phyloP scores from a whole-genome alignment of 2,797 vertebrate genomes.

The Anniella stebbinsi region DNA sequence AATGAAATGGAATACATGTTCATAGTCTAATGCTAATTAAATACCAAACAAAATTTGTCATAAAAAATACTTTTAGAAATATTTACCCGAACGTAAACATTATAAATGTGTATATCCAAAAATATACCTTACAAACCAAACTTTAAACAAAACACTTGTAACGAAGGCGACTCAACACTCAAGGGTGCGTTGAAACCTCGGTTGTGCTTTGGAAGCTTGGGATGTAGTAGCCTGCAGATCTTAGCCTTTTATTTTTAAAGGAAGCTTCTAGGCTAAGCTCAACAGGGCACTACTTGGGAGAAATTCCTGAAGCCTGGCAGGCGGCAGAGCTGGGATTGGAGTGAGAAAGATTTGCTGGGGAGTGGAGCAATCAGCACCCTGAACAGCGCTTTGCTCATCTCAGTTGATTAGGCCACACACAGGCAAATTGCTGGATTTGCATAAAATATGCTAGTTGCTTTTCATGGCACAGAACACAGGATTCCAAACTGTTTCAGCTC shows the following conservation, averaged over 20 bases:
- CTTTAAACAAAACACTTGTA: too few species aligned
- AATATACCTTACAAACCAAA: too few species aligned
- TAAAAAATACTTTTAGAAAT: too few species aligned
- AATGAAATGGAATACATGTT: too few species aligned
- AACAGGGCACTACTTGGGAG: background rate
- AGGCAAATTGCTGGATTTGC: background rate
- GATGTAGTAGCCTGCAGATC: background rate
- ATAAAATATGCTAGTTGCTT: background rate
- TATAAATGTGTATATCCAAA: too few species aligned
- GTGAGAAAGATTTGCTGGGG: background rate
- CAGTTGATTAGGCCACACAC: background rate
- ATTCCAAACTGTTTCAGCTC: background rate
- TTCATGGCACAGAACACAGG: background rate
- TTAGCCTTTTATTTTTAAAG: background rate
- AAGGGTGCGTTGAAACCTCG: background rate
- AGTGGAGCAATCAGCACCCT: background rate
- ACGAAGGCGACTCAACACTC: background rate
- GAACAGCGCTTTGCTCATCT: background rate
- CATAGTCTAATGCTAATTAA: too few species aligned
- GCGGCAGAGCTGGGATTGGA: too few species aligned
- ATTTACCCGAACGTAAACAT: too few species aligned
- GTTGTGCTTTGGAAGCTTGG: background rate
- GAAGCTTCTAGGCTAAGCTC: background rate
- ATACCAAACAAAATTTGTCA: too few species aligned
- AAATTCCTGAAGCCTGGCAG: background rate